phyloP scores from a whole-genome alignment of 2,888 invertebrate species.

The Pimpla rufipes region DNA sequence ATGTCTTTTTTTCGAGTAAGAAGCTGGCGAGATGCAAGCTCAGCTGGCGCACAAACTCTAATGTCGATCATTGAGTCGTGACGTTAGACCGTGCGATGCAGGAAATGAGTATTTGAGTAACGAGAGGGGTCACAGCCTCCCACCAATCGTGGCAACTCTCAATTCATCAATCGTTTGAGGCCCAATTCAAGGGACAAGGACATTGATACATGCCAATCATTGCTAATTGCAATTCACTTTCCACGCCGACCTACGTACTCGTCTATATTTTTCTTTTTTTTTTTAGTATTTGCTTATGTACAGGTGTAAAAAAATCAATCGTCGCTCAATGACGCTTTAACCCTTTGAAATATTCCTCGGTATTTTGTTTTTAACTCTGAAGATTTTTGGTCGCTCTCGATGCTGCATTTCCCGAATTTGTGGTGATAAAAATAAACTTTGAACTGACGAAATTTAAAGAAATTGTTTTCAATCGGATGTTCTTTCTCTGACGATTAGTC shows the following conservation, averaged over 20 bases:
- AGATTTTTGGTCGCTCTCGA: no score
- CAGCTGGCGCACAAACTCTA: conserved; percentile 69
- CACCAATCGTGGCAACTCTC: conserved; percentile 77
- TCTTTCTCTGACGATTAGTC: no score
- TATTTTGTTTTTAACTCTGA: not conserved
- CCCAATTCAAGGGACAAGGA: conserved; percentile 83
- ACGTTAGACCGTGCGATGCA: conserved; percentile 77
- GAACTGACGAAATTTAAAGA: not conserved
- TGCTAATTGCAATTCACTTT: conserved; percentile 75
- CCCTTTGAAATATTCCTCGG: not conserved
- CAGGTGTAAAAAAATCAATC: conserved; percentile 52
- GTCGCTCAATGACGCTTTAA: not conserved
- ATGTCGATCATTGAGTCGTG: conserved; percentile 72
- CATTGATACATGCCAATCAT: conserved; percentile 82
- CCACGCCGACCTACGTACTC: conserved; percentile 53
- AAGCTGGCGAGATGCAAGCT: not conserved
- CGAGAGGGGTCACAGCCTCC: conserved; percentile 78
- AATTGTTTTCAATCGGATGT: no score
- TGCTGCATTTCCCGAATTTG: no score
- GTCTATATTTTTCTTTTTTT: conserved; percentile 14
- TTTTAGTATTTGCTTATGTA: conserved; percentile 47
- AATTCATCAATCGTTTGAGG: conserved; percentile 81
- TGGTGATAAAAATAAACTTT: no score
- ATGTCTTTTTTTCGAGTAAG: conserved; percentile 26
- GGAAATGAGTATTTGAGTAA: conserved; percentile 84